These are phyloP conservation scores for Andrena cerasifolii DNA, from an alignment of 1,140 invertebrate species.

Conservation along the genomic window DNA sequence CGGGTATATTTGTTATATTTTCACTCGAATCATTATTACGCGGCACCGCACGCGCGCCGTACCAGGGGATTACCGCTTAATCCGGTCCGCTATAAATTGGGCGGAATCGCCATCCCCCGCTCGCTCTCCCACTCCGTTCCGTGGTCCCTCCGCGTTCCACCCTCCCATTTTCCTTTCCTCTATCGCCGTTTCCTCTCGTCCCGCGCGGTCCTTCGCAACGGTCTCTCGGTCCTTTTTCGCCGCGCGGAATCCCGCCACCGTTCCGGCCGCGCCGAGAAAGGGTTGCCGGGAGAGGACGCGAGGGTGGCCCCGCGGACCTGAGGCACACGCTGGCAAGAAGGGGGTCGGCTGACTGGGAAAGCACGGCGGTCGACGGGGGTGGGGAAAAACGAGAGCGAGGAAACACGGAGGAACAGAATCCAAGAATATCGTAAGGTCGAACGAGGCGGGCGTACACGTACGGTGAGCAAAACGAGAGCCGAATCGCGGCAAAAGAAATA, in stretches of 20 bases:
- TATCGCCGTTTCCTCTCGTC: conserved; percentile 4
- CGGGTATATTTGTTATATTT: conserved; percentile 67
- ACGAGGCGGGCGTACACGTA: conserved; percentile 45
- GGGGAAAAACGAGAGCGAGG: conserved; percentile 29
- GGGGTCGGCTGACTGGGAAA: conserved; percentile 28
- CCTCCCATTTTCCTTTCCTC: background rate
- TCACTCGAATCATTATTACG: conserved; percentile 71
- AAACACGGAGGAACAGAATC: conserved; percentile 50
- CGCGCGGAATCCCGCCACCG: background rate
- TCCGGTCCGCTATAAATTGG: conserved; percentile 72
- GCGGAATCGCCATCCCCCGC: conserved; percentile 59
- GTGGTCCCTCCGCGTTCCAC: background rate
- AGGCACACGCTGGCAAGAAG: too few relatives aligned
- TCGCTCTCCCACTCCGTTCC: background rate
- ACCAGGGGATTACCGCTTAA: conserved; percentile 70
- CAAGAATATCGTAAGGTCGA: conserved; percentile 60
- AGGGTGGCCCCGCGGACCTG: too few relatives aligned
- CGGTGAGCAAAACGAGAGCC: conserved; percentile 55
- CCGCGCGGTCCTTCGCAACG: background rate
- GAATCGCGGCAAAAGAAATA: conserved; percentile 77
- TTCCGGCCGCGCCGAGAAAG: conserved; percentile 41
- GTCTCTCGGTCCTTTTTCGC: conserved; percentile 20
- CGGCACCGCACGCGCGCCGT: conserved; percentile 52
- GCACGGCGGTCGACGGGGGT: background rate
- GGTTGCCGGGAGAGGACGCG: conserved; percentile 34